Base-by-base conservation (phyloP, 2,113 vertebrate species). In the Gila orcuttii region DNA sequence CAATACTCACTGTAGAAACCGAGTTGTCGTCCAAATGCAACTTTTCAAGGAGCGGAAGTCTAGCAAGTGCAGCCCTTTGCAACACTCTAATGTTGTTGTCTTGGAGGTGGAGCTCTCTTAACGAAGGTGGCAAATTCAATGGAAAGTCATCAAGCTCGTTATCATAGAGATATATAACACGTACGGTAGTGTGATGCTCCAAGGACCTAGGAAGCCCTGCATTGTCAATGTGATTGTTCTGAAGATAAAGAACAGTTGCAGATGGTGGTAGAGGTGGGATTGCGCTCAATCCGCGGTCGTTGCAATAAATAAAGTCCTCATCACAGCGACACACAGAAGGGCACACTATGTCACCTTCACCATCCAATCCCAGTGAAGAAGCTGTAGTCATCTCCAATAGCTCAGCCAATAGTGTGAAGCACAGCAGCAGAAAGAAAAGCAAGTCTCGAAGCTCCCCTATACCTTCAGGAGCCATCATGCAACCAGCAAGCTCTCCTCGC, bases 11-110 rank as follows among this genome's bases (percentile, higher is more conserved):
- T 0, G 97, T 98, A 77, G 98, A 99, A 57, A 99, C 96, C 0
- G 98, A 98, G 88, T 99, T 99, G 87, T 99, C 98, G 0, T 99
- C 97, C 89, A 99, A 87, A 90, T 99, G 97, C 28, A 98, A 93
- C 42, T 97, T 96, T 84, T 98, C 97, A 33, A 99, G 91, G 25
- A 98, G 92, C 0, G 98, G 97, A 77, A 98, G 93, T n/a, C 97
- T 90, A 5, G 96, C 96, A 86, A 98, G 91, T 0, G 97, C 94
- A 15, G 94, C 95, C 0, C 96, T 92, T 45, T 96, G 95, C 0
- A 99, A 88, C 0, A 95, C 93, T 0, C 97, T 95, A 28, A 98
- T 97, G 25, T 98, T 98, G 93, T 99, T 99, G 89, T 99, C 97
- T 89, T 99, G 98, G 0, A 99, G 95, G 92, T 99, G 97, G 1